Base-by-base conservation (phyloP, 1,140 invertebrate species). In the Laupala kohalensis region DNA sequence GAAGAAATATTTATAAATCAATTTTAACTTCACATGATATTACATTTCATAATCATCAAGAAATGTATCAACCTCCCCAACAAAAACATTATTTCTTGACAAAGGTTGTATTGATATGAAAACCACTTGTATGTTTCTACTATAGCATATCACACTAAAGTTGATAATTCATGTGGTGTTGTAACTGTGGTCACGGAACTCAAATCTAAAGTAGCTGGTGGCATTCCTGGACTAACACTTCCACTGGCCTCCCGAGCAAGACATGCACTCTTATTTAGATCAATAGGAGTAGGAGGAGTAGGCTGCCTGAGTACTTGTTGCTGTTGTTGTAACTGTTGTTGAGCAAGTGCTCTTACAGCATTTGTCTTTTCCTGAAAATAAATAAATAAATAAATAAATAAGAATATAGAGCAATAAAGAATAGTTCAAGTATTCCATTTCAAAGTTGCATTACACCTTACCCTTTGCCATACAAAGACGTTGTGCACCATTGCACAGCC, bases 401-500 rank as follows among this genome's bases (percentile, higher is more conserved):
- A n/a, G n/a, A n/a, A n/a, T n/a, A n/a, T n/a, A n/a, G n/a, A n/a
- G n/a, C n/a, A n/a, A n/a, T n/a, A n/a, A n/a, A n/a, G n/a, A n/a
- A n/a, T n/a, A n/a, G n/a, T n/a, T n/a, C n/a, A n/a, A n/a, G n/a
- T n/a, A n/a, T n/a, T n/a, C n/a, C n/a, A n/a, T n/a, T n/a, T n/a
- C n/a, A n/a, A n/a, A n/a, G n/a, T n/a, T n/a, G n/a, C n/a, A n/a
- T n/a, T n/a, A n/a, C 27, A 75, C 76, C 79, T 91, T 80, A 93
- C 93, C 81, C 88, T 90, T 80, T 95, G 93, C 94, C 94, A 96
- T 24, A 96, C 88, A 80, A 95, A 95, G 5, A 95, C 92, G 79
- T 95, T 96, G 81, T 96, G 94, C 9, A 96, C 92, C 87, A 95
- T 92, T 64, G 93, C 92, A 76, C 92, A 91, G 72, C 93, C 92